Conservation (phyloP, 2,797 vertebrate genomes). For the Parauchenoglanis punctatus region DNA sequence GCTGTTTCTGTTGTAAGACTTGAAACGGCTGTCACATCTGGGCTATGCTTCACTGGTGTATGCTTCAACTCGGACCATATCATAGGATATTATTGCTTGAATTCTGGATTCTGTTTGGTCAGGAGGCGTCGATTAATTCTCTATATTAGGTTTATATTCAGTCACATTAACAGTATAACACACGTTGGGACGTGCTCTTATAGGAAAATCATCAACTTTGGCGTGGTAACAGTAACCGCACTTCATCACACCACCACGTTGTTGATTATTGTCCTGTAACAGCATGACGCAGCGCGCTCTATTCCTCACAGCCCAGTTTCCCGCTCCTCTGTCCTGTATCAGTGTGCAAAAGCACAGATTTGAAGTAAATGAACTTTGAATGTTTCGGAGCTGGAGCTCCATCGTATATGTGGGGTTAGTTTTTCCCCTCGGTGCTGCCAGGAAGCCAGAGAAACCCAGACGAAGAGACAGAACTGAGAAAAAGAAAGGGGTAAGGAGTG, state of each 20-base stretch:
- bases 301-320: not conserved
- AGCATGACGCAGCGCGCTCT: no score
- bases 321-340: not conserved
- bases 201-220: not conserved
- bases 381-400: conserved; percentile 43
- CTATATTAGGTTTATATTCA: not conserved
- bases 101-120: not conserved
- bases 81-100: not conserved
- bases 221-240: not conserved
- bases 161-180: no score
- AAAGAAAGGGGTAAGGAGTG: not conserved
- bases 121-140: not conserved
- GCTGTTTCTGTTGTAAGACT: not conserved
- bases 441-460: conserved; percentile 1
- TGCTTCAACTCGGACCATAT: not conserved
- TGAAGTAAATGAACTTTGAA: conserved; percentile 4
- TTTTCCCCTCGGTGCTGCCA: conserved; percentile 31
- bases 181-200: not conserved
- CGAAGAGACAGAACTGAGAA: conserved; percentile 6
- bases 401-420: conserved; percentile 45
- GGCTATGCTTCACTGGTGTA: not conserved
- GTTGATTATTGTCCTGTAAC: not conserved
- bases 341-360: not conserved
- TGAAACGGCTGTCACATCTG: not conserved
- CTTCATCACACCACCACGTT: not conserved